Conservation (phyloP, 1,140 invertebrate species). For the Diuraphis noxia region DNA sequence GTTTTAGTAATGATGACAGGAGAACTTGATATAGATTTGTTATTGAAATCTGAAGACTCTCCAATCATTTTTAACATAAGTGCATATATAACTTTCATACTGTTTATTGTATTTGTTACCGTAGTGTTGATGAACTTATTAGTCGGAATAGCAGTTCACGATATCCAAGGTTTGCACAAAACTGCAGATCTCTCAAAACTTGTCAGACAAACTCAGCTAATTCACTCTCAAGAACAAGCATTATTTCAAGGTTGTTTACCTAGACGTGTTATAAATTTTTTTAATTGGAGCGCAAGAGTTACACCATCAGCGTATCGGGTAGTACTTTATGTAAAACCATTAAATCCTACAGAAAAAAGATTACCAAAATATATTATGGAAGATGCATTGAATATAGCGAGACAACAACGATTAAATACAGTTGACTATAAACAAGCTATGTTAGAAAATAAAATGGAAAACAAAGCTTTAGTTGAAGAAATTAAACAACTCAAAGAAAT, state of each 20-base stretch:
- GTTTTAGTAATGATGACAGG: constrained; percentile 89
- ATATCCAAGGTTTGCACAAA: constrained; percentile 77
- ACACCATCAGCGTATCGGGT: constrained; percentile 76
- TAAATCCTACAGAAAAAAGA: constrained; percentile 78
- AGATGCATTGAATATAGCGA: constrained; percentile 75
- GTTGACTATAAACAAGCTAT: constrained; percentile 45
- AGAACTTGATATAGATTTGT: constrained; percentile 73
- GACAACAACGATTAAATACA: constrained; percentile 60
- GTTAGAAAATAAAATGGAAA: constrained; percentile 54
- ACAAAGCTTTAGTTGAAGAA: constrained; percentile 50
- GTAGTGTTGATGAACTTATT: constrained; percentile 81
- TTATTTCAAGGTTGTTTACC: constrained; percentile 73
- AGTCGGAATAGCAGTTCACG: constrained; percentile 78
- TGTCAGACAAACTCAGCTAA: constrained; percentile 76
- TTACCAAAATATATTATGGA: constrained; percentile 75
- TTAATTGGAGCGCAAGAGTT: constrained; percentile 75
- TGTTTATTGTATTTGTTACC: constrained; percentile 77
- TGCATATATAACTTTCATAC: constrained; percentile 73
- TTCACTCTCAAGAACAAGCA: constrained; percentile 74
- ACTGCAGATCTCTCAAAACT: constrained; percentile 75
- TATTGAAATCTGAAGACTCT: constrained; percentile 68
- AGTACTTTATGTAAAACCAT: constrained; percentile 75
- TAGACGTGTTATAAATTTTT: constrained; percentile 67
- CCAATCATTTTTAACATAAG: constrained; percentile 69
- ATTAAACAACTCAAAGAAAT: constrained; percentile 53